These are phyloP conservation scores for Metellina segmentata DNA, from an alignment of 2,888 invertebrate species.

Conservation along the genomic window DNA sequence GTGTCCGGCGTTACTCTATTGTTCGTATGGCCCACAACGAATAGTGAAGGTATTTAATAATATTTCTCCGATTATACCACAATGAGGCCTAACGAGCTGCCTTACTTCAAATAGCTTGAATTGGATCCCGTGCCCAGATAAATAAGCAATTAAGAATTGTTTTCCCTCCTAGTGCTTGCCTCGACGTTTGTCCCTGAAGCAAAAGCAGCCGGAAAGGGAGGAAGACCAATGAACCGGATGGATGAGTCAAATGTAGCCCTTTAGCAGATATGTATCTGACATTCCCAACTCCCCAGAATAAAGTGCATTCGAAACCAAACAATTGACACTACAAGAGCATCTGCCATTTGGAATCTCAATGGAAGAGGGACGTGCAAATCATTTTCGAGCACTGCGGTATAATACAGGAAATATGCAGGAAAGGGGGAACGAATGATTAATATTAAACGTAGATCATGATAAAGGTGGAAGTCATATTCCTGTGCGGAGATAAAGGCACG, in stretches of 20 bases:
- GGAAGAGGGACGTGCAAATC: neutral
- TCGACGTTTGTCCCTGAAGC: neutral
- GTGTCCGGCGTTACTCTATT: neutral
- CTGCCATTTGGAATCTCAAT: neutral
- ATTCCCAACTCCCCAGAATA: too few species aligned
- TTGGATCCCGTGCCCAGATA: neutral
- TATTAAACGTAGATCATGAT: constrained; percentile 30
- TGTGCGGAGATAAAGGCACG: neutral
- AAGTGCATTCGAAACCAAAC: neutral
- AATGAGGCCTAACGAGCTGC: neutral
- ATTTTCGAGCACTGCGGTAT: neutral
- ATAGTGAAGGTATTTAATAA: constrained; percentile 17
- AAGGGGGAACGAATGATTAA: neutral
- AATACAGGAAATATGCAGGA: neutral
- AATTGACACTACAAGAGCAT: neutral
- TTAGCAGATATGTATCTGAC: constrained; percentile 1
- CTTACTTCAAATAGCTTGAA: neutral
- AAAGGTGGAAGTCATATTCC: constrained; percentile 4
- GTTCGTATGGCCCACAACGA: neutral
- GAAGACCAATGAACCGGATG: neutral
- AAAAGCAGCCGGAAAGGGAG: neutral
- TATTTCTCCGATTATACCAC: neutral
- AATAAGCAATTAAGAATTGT: too few species aligned
- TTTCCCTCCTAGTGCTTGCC: too few species aligned
- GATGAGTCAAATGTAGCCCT: neutral